Evolutionary conservation across 2,888 invertebrate genomes (phyloP).

Genomic region (Ecdyonurus torrentis): DNA sequence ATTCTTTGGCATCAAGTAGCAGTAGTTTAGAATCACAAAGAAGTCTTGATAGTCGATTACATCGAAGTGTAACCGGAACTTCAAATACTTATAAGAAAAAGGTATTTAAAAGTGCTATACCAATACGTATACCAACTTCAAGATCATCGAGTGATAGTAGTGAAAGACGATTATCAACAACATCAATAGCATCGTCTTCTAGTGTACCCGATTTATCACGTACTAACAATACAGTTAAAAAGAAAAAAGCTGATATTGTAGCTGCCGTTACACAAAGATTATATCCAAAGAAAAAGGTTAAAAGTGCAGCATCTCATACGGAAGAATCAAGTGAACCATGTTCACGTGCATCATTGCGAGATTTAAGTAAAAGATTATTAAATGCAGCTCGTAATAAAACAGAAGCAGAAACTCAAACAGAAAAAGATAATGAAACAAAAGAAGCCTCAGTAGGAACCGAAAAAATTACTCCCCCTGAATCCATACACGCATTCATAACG

Average conservation of each 20-base stretch:
- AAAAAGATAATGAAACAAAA: background rate
- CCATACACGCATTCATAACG: background rate
- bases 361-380: background rate
- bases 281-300: conserved; percentile 33
- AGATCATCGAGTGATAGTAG: background rate
- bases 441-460: background rate
- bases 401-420: background rate
- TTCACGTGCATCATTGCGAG: background rate
- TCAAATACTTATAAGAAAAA: conserved; percentile 4
- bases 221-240: background rate
- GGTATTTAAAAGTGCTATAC: background rate
- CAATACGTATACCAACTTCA: background rate
- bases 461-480: background rate
- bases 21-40: conserved; percentile 1
- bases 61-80: background rate
- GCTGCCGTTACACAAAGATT: conserved; percentile 51
- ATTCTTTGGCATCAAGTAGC: background rate
- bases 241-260: conserved; percentile 39
- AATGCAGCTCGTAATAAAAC: background rate
- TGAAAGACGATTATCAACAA: background rate
- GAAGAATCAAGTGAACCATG: background rate
- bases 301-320: conserved; percentile 25
- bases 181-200: too few relatives aligned
- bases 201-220: background rate
- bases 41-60: background rate